Evolutionary conservation across 1,140 invertebrate species (phyloP), one percentile per base, ranked within the genome.

Genomic region (Capitella teleta): DNA sequence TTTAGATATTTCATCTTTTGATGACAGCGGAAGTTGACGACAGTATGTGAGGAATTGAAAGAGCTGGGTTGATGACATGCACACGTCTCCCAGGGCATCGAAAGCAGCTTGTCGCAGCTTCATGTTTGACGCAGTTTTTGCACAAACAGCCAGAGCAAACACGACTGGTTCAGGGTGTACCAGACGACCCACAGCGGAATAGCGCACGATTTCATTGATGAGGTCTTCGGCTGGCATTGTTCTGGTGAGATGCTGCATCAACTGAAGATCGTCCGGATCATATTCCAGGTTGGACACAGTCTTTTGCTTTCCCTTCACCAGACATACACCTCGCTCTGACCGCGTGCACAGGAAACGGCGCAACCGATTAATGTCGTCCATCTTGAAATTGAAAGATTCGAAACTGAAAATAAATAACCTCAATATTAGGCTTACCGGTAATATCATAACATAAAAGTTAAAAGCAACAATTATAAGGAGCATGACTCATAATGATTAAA

Each of bases 91-190:
- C 2, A 79, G 65, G 43, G 70, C 71, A 55, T 71, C 66, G 52
- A 80, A 80, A 5, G 76, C 74, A 24, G 68, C 72, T 49, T 24
- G 63, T 58, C 51, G 77, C 47, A 66, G 78, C 46, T 67, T 63
- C 57, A 30, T 12, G 16, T 30, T n/a, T n/a, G n/a, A n/a, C 16
- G 19, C 24, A 46, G 60, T 72, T 64, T 53, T 51, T 54, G 66
- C 62, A 63, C 78, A 80, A 57, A 79, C 70, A 5, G 77, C 75
- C 26, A 81, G 60, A 38, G 77, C 77, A 72, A 78, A 80, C 74
- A 60, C 77, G 74, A 56, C 70, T 72, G 57, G 75, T 70, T 41
- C 74, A 74, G 47, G 75, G 72, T 47, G 53, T 8, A 54, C 21
- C 38, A 42, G 47, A 23, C 43, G 43, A 24, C 51, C 55, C 2